Evolutionary conservation across 1,140 invertebrate genomes (phyloP).

Genomic region (Vanessa atalanta): DNA sequence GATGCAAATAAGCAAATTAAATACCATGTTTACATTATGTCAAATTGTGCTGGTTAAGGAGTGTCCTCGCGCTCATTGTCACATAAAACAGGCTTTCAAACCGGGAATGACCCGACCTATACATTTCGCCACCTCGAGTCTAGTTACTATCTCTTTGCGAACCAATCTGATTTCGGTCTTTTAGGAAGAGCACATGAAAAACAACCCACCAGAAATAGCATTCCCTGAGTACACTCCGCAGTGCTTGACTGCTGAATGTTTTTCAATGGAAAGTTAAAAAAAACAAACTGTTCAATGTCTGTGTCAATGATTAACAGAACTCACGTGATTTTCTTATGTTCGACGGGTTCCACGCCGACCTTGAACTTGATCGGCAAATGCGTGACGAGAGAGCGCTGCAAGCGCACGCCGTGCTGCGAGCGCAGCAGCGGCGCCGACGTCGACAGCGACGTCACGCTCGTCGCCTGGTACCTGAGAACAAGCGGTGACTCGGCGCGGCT

Average conservation of each 20-base stretch:
- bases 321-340: conserved; percentile 54
- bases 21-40: no score
- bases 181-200: background rate
- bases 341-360: conserved; percentile 43
- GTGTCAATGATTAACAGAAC: conserved; percentile 25
- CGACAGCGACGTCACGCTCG: conserved; percentile 60
- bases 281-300: no score
- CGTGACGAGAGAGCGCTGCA: conserved; percentile 65
- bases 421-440: conserved; percentile 57
- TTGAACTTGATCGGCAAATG: conserved; percentile 70
- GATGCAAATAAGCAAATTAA: no score
- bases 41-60: no score
- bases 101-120: no score
- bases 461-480: conserved; percentile 60
- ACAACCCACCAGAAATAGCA: background rate
- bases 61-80: no score
- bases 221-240: background rate
- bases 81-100: no score
- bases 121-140: no score
- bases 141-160: no score
- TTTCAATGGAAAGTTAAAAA: no score
- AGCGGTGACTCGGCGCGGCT: no score
- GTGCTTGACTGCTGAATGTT: no score
- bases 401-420: conserved; percentile 54
- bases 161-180: background rate